Percentiles rank a stretch among this genome's conserved stretches.
Evolutionary conservation across 2,888 invertebrate species (phyloP).

Genomic region (Monochamus alternatus): DNA sequence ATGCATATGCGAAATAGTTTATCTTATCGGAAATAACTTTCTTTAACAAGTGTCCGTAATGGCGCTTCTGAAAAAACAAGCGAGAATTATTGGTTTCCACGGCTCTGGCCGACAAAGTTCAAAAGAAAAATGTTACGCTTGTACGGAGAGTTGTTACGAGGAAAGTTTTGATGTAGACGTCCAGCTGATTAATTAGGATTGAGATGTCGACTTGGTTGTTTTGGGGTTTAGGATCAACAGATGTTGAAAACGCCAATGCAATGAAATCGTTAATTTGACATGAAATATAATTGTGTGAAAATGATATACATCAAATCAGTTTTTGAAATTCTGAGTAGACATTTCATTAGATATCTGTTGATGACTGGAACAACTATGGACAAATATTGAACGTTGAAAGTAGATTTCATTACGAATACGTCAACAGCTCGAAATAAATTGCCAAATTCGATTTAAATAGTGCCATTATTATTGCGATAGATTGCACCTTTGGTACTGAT

Average conservation of each 20-base stretch:
- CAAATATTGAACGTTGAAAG: too few species aligned
- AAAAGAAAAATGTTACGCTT: conserved; percentile 1
- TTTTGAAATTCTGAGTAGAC: too few species aligned
- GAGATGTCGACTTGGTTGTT: neutral
- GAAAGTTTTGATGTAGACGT: neutral
- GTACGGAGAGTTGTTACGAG: neutral
- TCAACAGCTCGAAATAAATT: too few species aligned
- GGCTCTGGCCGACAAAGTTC: neutral
- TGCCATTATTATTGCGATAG: too few species aligned
- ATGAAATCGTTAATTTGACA: too few species aligned
- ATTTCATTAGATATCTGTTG: too few species aligned
- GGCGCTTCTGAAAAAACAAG: conserved; percentile 25
- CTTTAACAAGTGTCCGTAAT: conserved; percentile 33
- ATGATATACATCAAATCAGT: too few species aligned
- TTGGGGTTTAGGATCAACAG: neutral
- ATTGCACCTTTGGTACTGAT: too few species aligned
- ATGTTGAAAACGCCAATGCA: neutral
- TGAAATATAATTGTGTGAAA: too few species aligned
- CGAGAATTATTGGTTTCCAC: conserved; percentile 8
- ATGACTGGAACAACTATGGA: too few species aligned
- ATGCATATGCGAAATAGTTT: conserved; percentile 31
- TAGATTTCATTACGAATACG: too few species aligned
- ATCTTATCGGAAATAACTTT: conserved; percentile 35
- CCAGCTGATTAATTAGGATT: neutral
- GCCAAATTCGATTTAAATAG: too few species aligned